Base-by-base conservation (phyloP, 1,140 invertebrate genomes). In the Pomacea maculata region DNA sequence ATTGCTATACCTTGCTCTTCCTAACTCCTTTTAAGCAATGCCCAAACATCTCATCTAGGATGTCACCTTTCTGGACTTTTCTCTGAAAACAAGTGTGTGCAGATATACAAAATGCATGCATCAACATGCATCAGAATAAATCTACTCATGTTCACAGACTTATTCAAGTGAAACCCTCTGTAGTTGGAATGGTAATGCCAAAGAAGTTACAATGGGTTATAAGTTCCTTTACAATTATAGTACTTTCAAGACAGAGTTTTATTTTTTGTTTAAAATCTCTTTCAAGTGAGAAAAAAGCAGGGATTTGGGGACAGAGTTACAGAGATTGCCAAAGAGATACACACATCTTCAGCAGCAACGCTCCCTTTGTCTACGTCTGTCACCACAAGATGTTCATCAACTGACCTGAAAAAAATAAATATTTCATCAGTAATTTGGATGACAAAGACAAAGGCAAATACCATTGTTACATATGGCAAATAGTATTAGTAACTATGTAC, bases 31-130 rank as follows among this genome's bases (percentile, higher is more conserved):
- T 85, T 92, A 93, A 71, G 91, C 89, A 85, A 90, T 92, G 82
- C 45, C 91, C 93, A 88, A 94, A 94, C 83, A 94, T 91, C 83
- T 94, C 93, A 87, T 94, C 94, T 29, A 95, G 86, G n/a, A 95
- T 88, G 87, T 94, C 94, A 61, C 94, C 94, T 68, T 93, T 85
- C 85, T 92, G 89, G 55, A 94, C 90, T 86, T 93, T 93, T 79
- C 92, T 92, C 94, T 95, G 84, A 82, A 71, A 25, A 52, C 10
- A 76, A 10, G 29, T 25, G 17, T 29, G n/a, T 55, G 63, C 21
- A 6, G 11, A 52, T 45, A 54, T 19, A 73, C 1, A 73, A 55
- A 12, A 52, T 55, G 54, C 64, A 78, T 45, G n/a, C 52, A 63
- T 0, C 19, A 25, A 78, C 76, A 68, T 45, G 25, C 55, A 70